A percentile compares a stretch with the other conserved stretches of the same genome.
Conservation (phyloP, 2,797 vertebrate species). For the Dicrostonyx torquatus region DNA sequence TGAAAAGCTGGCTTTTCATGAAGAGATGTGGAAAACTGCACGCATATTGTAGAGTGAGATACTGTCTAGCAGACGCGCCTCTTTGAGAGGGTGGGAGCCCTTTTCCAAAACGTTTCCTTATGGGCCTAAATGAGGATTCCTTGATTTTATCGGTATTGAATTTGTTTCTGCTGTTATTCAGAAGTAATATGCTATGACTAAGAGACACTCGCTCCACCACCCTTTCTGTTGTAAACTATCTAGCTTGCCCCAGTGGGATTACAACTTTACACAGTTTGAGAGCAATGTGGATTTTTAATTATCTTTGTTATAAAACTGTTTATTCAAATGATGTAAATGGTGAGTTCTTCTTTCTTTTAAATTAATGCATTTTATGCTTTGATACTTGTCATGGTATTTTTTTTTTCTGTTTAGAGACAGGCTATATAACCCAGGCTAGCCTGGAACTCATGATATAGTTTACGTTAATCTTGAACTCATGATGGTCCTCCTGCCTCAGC, state of each 20-base stretch:
- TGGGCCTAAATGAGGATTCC: not conserved
- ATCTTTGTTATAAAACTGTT: conserved; percentile 18
- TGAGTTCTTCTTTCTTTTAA: not conserved
- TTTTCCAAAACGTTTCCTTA: not conserved
- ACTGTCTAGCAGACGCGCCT: conserved; percentile 1
- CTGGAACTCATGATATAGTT: not conserved
- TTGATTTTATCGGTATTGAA: conserved; percentile 32
- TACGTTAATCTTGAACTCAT: not conserved
- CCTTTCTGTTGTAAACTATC: conserved; percentile 6
- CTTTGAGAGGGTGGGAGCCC: not conserved
- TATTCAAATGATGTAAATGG: not conserved
- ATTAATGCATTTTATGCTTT: not conserved
- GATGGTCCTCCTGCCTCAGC: not conserved
- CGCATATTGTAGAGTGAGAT: not conserved
- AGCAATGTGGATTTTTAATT: not conserved
- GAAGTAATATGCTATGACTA: not conserved
- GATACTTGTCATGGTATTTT: not conserved
- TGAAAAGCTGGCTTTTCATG: conserved; percentile 49
- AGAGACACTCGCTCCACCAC: not conserved
- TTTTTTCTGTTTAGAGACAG: not conserved
- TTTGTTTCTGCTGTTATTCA: conserved; percentile 22
- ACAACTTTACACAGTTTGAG: not conserved
- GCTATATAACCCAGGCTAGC: not conserved
- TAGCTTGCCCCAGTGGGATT: not conserved
- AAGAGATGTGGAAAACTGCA: conserved; percentile 29